A percentile compares a stretch with the other conserved stretches of the same genome.
Conservation (phyloP, 2,888 invertebrate species). For the Arrhopalites spinosus region DNA sequence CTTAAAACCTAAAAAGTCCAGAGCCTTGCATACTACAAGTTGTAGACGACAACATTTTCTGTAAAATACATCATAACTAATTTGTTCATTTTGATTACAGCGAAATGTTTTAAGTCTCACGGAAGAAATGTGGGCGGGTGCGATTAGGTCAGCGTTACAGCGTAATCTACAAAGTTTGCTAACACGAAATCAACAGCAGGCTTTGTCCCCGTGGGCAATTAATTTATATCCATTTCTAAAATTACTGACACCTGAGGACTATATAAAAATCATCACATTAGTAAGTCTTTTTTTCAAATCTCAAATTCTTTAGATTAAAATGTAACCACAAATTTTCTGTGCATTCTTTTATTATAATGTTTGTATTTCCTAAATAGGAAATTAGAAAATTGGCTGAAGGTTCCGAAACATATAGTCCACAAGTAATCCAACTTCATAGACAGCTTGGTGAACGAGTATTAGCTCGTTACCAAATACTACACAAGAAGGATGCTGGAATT, state of each 20-base stretch:
- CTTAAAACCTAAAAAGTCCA: too few species aligned
- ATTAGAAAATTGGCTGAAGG: slow-evolving; percentile 73
- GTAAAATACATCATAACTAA: too few species aligned
- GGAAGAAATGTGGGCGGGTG: slow-evolving; percentile 70
- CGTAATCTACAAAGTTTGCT: slow-evolving; percentile 72
- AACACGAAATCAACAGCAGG: slow-evolving; percentile 63
- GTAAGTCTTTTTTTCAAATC: slow-evolving; percentile 57
- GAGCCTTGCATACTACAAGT: too few species aligned
- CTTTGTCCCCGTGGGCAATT: slow-evolving; percentile 63
- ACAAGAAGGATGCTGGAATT: slow-evolving; percentile 69
- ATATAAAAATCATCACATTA: slow-evolving; percentile 61
- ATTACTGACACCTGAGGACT: slow-evolving; percentile 63
- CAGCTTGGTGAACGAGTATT: slow-evolving; percentile 74
- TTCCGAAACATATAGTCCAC: slow-evolving; percentile 79
- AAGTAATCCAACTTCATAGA: slow-evolving; percentile 68
- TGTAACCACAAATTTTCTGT: not conserved
- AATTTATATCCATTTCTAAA: slow-evolving; percentile 75
- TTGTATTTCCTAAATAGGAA: slow-evolving; percentile 65
- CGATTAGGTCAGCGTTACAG: slow-evolving; percentile 68
- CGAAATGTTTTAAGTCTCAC: slow-evolving; percentile 67
- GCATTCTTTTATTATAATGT: slow-evolving; percentile 46
- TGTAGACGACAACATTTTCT: too few species aligned
- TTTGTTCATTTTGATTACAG: slow-evolving; percentile 63
- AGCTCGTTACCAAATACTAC: slow-evolving; percentile 69
- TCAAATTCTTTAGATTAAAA: slow-evolving; percentile 4